phyloP scores from a whole-genome alignment of 2,888 invertebrate genomes.

The Drosophila paranaensis region DNA sequence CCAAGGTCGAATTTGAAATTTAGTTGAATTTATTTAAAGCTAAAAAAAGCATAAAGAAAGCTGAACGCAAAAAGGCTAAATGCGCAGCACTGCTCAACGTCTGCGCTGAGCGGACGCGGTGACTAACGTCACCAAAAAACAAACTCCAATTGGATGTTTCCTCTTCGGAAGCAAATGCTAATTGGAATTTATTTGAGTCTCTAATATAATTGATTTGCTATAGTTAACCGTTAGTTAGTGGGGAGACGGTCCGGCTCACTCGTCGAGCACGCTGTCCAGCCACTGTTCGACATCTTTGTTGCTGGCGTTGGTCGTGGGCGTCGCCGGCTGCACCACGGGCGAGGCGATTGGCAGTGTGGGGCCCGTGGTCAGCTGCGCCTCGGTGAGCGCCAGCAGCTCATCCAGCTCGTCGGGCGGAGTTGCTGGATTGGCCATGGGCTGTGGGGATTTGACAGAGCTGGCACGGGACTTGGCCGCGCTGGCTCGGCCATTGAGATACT shows the following conservation, averaged over 20 bases:
- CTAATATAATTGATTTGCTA: no score
- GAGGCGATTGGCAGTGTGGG: constrained; percentile 29
- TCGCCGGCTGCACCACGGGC: constrained; percentile 40
- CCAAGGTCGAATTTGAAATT: no score
- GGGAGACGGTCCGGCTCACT: constrained; percentile 50
- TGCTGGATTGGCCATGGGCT: constrained; percentile 3
- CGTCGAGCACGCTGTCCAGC: constrained; percentile 83
- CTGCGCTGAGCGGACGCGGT: no score
- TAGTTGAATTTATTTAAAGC: no score
- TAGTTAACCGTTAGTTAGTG: background rate
- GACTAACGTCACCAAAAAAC: no score
- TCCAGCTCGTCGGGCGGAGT: constrained; percentile 77
- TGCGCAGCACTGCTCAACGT: no score
- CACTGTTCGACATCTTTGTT: constrained; percentile 83
- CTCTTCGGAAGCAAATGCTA: background rate
- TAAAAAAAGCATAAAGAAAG: no score
- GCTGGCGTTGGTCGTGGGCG: constrained; percentile 47
- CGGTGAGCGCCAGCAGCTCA: constrained; percentile 79
- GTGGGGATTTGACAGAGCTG: constrained; percentile 43
- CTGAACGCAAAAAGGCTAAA: no score
- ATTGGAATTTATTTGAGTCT: background rate
- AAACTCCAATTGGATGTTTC: no score
- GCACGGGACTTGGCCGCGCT: constrained; percentile 42
- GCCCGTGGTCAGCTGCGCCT: constrained; percentile 37
- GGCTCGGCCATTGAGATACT: constrained; percentile 57